Base-by-base conservation (phyloP, 2,888 invertebrate genomes). In the Orchestes rusci region DNA sequence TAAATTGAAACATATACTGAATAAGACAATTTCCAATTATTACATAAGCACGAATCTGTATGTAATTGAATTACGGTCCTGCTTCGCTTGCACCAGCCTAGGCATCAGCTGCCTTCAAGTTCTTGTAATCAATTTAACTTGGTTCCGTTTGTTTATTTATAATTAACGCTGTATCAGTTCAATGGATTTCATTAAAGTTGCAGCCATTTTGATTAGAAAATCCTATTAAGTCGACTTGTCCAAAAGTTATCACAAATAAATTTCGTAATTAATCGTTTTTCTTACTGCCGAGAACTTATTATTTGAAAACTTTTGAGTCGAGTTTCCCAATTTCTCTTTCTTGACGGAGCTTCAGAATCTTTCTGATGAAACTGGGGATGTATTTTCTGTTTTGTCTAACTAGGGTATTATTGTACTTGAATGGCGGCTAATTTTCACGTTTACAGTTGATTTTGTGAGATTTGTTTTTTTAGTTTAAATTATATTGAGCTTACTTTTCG, bases 261-360 rank as follows among this genome's bases (percentile, higher is more conserved):
- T 62, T 64, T 58, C 54, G 59, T 61, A 63, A 64, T 64, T 64
- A 63, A 64, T 63, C 59, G 62, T 58, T 63, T 63, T 64, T 63
- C 59, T 61, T 57, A 57, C 27, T 38, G 16, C 44, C 33, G 15
- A 19, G 56, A 55, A 58, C 59, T 59, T 57, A 61, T 59, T 60
- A 59, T 59, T 56, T 55, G 45, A 28, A 46, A 54, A 58, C 51
- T 59, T 58, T 40, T 53, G 45, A 49, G 45, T 53, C n/a, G 50
- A 55, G 54, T 56, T 52, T 55, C 47, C n/a, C n/a, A n/a, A n/a
- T n/a, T n/a, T n/a, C n/a, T n/a, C n/a, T n/a, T 50, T 42, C 23
- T 10, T 10, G 23, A 23, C 10, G 23, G 23, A 23, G 23, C 10
- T 23, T 23, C 23, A n/a, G n/a, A n/a, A n/a, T n/a, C n/a, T n/a